A percentile compares a stretch with the other conserved stretches of the same genome.
Conservation (phyloP, 2,113 vertebrate genomes). For the Cricetomys ansorgei region DNA sequence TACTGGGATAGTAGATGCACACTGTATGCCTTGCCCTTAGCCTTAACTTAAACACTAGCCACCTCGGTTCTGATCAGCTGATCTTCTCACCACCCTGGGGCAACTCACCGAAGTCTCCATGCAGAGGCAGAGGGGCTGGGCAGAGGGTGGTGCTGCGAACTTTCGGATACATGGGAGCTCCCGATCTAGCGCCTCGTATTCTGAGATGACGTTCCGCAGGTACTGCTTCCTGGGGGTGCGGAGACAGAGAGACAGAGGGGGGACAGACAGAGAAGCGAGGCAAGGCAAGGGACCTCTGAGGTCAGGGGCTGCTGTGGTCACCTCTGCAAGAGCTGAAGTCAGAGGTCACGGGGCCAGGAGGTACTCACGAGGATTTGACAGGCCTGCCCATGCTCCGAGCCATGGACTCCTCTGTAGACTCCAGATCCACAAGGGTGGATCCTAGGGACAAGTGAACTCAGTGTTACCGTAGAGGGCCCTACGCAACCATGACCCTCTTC, state of each 20-base stretch:
- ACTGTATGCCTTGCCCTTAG: background rate
- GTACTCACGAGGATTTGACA: conserved; percentile 76
- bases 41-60: background rate
- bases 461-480: background rate
- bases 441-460: conserved; percentile 41
- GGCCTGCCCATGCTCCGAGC: conserved; percentile 31
- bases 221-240: conserved; percentile 72
- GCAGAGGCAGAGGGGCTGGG: conserved; percentile 83
- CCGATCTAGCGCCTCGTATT: conserved; percentile 80
- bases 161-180: conserved; percentile 82
- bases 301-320: background rate
- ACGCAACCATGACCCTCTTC: background rate
- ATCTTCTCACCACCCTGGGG: background rate
- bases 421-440: conserved; percentile 16
- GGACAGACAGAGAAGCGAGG: background rate
- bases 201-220: conserved; percentile 78
- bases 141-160: conserved; percentile 54
- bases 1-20: background rate
- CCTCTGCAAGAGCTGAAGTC: background rate
- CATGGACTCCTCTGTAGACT: conserved; percentile 30
- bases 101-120: conserved; percentile 81
- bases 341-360: background rate
- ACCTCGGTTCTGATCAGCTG: background rate
- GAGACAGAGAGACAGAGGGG: background rate
- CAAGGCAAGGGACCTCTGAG: background rate